Conservation (phyloP, 2,113 vertebrate species). For the Grammomys dolichurus region DNA sequence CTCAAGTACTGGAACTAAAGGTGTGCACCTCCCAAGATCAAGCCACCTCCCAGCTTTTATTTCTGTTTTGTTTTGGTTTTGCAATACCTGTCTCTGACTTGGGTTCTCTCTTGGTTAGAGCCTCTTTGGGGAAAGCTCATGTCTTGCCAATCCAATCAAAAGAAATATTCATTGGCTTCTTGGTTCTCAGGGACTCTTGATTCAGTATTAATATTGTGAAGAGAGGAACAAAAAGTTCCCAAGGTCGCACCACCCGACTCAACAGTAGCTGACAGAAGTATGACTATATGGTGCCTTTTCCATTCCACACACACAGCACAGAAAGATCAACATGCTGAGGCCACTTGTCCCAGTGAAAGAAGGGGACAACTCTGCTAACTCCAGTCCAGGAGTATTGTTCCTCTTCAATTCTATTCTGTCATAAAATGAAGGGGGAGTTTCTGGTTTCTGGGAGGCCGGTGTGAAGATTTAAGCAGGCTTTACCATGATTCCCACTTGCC, state of each 20-base stretch:
- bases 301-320: background rate
- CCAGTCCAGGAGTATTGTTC: background rate
- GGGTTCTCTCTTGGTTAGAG: background rate
- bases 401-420: conserved; percentile 20
- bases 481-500: conserved; percentile 57
- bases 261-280: background rate
- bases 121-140: conserved; percentile 13
- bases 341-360: background rate
- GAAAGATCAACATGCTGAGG: background rate
- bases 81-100: background rate
- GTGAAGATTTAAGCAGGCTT: background rate
- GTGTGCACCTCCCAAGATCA: background rate
- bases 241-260: background rate
- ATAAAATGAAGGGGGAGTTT: background rate
- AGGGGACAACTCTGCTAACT: background rate
- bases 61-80: background rate
- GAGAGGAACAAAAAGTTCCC: background rate
- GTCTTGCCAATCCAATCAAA: conserved; percentile 16
- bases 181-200: background rate
- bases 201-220: background rate
- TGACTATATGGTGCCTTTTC: background rate
- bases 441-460: background rate
- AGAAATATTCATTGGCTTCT: background rate
- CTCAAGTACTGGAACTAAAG: background rate
- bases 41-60: background rate